These are phyloP conservation scores for Cosmia pyralina DNA, from an alignment of 2,888 invertebrate species.

Conservation along the genomic window DNA sequence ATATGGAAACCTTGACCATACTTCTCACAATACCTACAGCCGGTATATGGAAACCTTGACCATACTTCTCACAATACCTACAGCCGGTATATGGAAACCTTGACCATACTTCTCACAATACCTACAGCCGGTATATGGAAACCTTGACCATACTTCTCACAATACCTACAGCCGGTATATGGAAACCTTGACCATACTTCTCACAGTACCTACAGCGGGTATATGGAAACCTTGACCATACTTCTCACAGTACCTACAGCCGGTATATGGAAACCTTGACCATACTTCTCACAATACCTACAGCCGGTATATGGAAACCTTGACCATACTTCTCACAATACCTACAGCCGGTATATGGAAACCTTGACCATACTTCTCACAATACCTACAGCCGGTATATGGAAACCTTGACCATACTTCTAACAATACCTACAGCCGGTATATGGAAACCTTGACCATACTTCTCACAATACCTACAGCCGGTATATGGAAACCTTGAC, in stretches of 20 bases:
- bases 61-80: not conserved
- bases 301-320: not conserved
- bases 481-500: not conserved
- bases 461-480: not conserved
- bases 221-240: not conserved
- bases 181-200: not conserved
- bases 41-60: not conserved
- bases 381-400: not conserved
- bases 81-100: not conserved
- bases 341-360: not conserved
- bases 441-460: not conserved
- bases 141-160: not conserved
- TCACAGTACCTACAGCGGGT: not conserved
- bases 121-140: not conserved
- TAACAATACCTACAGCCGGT: not conserved
- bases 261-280: not conserved
- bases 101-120: not conserved
- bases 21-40: not conserved
- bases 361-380: not conserved
- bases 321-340: not conserved
- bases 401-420: not conserved
- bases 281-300: not conserved
- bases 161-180: not conserved
- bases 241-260: not conserved
- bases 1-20: not conserved